Conservation (phyloP, 92 coral and sea anemone species). For the Porites divaricata region DNA sequence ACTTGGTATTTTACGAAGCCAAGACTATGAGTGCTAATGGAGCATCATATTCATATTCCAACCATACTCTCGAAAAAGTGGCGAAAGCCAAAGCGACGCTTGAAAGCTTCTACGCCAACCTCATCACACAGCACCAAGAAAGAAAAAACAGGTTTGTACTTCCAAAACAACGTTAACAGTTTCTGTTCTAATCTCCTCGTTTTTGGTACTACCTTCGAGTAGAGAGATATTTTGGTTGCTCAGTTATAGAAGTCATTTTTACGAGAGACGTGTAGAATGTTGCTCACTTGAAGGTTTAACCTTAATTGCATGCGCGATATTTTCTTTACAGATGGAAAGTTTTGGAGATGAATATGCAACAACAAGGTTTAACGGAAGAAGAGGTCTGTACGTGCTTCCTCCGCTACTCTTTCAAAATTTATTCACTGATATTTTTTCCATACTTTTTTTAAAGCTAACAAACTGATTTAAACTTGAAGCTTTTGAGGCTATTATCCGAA, state of each 20-base stretch:
- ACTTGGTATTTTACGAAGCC: conserved; percentile 56
- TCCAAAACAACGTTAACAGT: neutral
- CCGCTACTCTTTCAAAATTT: neutral
- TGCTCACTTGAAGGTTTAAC: neutral
- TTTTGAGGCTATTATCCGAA: neutral
- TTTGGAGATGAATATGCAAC: conserved; percentile 88
- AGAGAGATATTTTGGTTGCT: neutral
- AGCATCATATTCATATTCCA: conserved; percentile 81
- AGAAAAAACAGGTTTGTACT: conserved; percentile 82
- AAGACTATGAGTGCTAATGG: conserved; percentile 88
- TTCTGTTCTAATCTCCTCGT: neutral
- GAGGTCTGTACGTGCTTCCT: conserved; percentile 69
- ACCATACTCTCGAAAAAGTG: conserved; percentile 97
- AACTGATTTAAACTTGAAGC: neutral
- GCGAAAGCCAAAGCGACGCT: conserved; percentile 96
- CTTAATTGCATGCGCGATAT: neutral
- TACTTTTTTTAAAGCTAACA: neutral
- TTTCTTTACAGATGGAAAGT: conserved; percentile 70
- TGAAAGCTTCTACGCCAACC: conserved; percentile 91
- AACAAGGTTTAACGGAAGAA: conserved; percentile 82
- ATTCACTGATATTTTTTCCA: neutral
- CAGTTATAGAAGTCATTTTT: neutral
- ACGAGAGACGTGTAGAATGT: neutral
- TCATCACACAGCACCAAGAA: conserved; percentile 93
- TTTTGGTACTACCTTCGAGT: neutral